Base-by-base conservation (phyloP, 1,140 invertebrate species). In the Caenorhabditis remanei region DNA sequence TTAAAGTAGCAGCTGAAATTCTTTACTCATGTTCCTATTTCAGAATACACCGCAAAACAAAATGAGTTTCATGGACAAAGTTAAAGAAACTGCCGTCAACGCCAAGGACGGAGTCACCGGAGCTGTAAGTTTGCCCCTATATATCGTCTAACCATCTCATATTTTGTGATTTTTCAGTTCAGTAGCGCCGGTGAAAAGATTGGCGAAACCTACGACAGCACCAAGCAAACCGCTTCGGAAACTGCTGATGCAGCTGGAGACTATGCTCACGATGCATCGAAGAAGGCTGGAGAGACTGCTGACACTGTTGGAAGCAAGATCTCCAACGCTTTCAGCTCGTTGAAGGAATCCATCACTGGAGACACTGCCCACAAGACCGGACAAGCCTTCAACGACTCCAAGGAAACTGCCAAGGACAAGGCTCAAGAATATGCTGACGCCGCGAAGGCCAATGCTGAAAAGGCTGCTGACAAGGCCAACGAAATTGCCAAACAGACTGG, bases 31-130 rank as follows among this genome's bases (percentile, higher is more conserved):
- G 0, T 58, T n/a, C 55, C 19, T n/a, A 14, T 71, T n/a, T 9
- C 46, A 79, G 71, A 79, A 79, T 79, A 24, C 71, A 50, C 43
- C 71, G 43, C 43, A 79, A 41, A 43, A 79, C 71, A 79, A 79
- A 50, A 79, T 79, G 71, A 79, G 71, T 21, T 79, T 79, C 40
- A 50, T 79, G 13, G 71, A 79, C 6, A 79, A 79, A 50, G 71
- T 79, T 14, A 79, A 79, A 24, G 71, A 79, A 24, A 79, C 71
- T 79, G 71, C 71, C 43, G 71, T 79, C 40, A 41, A 50, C 21
- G 71, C 71, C 71, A 79, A 79, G 71, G 71, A 79, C 46, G 71
- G 71, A 50, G 71, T 79, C 71, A n/a, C n/a, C 71, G 71, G 71
- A 79, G 71, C 71, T 21, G 71, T 79, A 24, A 50, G 71, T 53